Conservation (phyloP, 2,113 vertebrate species). For the Gymnorhina tibicen region DNA sequence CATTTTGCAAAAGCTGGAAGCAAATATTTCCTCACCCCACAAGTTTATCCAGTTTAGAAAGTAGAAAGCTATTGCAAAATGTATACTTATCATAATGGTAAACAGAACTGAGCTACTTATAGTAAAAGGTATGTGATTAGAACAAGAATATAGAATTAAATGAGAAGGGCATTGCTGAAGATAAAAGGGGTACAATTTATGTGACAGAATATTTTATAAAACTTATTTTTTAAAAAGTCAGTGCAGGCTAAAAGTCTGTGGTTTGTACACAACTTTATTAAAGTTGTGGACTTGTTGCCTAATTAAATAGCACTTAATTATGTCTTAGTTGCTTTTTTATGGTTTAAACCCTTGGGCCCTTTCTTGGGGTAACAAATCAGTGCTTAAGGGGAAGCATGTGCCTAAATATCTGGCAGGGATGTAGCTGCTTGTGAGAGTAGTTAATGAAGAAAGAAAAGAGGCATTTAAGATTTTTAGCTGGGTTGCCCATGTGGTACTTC, state of each 20-base stretch:
- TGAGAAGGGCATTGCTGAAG: background rate
- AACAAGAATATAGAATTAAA: background rate
- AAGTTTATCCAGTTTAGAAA: background rate
- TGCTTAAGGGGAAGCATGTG: background rate
- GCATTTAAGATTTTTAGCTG: background rate
- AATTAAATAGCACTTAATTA: background rate
- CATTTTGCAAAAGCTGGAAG: background rate
- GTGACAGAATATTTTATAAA: background rate
- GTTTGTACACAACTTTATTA: background rate
- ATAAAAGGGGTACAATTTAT: background rate
- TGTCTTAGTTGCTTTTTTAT: background rate
- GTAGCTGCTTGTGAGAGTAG: background rate
- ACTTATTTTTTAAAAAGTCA: background rate
- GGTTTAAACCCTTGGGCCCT: background rate
- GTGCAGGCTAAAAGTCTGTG: background rate
- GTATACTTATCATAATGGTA: background rate
- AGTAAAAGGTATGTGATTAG: background rate
- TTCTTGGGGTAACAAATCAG: background rate
- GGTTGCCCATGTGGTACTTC: background rate
- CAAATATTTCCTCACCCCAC: background rate
- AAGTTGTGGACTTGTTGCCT: background rate
- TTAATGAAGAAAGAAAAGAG: background rate
- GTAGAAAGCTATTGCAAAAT: background rate
- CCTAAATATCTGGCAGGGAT: background rate
- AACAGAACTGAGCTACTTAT: background rate